Conservation (phyloP, 2,113 vertebrate genomes). For the Elephas maximus region DNA sequence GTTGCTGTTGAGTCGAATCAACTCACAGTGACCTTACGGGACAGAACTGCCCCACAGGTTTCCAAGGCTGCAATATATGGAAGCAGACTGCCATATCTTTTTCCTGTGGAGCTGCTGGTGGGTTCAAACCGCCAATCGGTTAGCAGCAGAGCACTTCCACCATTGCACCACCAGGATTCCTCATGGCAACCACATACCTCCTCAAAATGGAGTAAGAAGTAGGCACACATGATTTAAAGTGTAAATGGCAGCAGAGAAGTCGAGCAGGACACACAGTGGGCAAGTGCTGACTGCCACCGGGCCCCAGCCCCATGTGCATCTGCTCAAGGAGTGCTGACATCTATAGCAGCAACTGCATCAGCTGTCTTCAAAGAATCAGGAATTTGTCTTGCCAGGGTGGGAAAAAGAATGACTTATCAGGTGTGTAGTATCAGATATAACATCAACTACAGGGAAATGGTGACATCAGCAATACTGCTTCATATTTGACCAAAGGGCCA, state of each 20-base stretch:
- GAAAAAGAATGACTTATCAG: neutral
- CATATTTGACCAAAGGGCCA: neutral
- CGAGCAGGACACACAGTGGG: neutral
- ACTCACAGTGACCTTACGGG: neutral
- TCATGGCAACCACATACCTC: neutral
- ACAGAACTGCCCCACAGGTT: neutral
- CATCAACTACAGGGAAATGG: neutral
- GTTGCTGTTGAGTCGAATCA: neutral
- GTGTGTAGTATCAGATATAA: neutral
- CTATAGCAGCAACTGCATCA: neutral
- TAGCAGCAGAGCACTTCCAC: neutral
- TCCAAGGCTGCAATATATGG: neutral
- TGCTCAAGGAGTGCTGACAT: neutral
- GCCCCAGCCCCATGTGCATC: too few relatives aligned
- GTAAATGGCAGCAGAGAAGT: neutral
- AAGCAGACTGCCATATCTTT: neutral
- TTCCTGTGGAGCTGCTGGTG: neutral
- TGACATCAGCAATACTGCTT: neutral
- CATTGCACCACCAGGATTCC: neutral
- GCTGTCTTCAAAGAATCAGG: neutral
- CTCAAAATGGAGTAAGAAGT: neutral
- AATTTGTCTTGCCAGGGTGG: neutral
- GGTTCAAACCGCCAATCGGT: neutral
- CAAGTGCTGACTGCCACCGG: neutral
- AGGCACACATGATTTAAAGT: neutral